A percentile compares a stretch with the other conserved stretches of the same genome.
phyloP scores from a whole-genome alignment of 2,888 invertebrate genomes.

The Pterostichus niger region DNA sequence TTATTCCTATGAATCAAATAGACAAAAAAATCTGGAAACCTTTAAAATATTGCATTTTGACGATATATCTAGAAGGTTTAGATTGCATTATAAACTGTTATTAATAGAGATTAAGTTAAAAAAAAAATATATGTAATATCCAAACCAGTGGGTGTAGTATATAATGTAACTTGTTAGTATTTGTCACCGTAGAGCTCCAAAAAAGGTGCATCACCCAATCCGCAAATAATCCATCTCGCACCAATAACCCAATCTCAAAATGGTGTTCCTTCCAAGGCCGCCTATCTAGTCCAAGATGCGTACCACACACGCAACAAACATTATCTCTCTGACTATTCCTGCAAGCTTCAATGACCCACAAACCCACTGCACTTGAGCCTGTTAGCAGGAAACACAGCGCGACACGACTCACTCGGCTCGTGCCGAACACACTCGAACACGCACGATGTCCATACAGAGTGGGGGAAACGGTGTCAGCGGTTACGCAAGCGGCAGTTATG shows the following conservation, averaged over 20 bases:
- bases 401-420: neutral
- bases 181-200: no score
- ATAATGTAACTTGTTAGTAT: no score
- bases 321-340: slow-evolving; percentile 23
- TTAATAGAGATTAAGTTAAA: no score
- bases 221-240: neutral
- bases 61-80: no score
- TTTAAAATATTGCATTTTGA: no score
- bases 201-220: neutral
- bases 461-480: slow-evolving; percentile 46
- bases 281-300: slow-evolving; percentile 28
- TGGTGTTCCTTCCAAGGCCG: neutral
- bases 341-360: slow-evolving; percentile 71
- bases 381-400: slow-evolving; percentile 56
- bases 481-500: slow-evolving; percentile 60
- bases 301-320: neutral
- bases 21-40: no score
- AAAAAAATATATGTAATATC: no score
- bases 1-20: no score
- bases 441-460: neutral
- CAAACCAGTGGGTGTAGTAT: no score
- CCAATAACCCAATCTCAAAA: slow-evolving; percentile 3
- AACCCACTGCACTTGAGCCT: slow-evolving; percentile 72
- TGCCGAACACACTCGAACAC: slow-evolving; percentile 45
- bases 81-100: no score